Percentiles rank a stretch among this genome's conserved stretches.
Evolutionary conservation across 2,113 vertebrate genomes (phyloP).

Genomic region (Nothobranchius furzeri): DNA sequence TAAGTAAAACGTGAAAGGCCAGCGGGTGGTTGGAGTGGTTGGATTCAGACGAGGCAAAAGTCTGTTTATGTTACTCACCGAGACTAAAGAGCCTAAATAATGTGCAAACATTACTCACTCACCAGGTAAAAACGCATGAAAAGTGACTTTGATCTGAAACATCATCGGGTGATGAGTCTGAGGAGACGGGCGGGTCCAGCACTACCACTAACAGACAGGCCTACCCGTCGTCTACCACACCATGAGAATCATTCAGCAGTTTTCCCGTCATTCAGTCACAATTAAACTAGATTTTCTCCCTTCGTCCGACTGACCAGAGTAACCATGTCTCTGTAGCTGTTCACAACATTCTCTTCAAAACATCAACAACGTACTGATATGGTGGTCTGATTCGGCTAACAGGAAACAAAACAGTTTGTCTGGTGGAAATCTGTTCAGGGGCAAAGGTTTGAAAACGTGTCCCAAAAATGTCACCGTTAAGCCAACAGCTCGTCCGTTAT

Average conservation of each 20-base stretch:
- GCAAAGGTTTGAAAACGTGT: background rate
- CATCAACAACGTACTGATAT: constrained; percentile 24
- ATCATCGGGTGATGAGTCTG: no score
- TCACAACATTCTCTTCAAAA: constrained; percentile 2
- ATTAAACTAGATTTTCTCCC: background rate
- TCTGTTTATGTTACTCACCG: no score
- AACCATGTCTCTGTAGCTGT: background rate
- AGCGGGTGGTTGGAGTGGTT: constrained; percentile 1
- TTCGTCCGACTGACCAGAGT: no score
- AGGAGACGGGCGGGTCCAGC: no score
- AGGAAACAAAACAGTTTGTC: background rate
- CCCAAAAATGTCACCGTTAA: background rate
- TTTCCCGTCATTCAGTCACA: background rate
- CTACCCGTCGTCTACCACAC: no score
- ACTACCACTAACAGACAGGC: no score
- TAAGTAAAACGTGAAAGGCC: constrained; percentile 36
- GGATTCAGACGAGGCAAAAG: background rate
- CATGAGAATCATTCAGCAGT: no score
- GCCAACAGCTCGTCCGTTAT: background rate
- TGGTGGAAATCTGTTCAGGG: no score
- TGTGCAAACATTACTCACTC: no score
- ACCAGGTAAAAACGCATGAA: no score
- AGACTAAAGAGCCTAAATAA: no score
- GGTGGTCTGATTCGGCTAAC: constrained; percentile 14
- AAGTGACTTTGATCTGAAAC: no score